A percentile compares a stretch with the other conserved stretches of the same genome.
These are phyloP conservation scores for Acropora tenuis DNA, from an alignment of 64 coral and sea anemone species.

Conservation along the genomic window DNA sequence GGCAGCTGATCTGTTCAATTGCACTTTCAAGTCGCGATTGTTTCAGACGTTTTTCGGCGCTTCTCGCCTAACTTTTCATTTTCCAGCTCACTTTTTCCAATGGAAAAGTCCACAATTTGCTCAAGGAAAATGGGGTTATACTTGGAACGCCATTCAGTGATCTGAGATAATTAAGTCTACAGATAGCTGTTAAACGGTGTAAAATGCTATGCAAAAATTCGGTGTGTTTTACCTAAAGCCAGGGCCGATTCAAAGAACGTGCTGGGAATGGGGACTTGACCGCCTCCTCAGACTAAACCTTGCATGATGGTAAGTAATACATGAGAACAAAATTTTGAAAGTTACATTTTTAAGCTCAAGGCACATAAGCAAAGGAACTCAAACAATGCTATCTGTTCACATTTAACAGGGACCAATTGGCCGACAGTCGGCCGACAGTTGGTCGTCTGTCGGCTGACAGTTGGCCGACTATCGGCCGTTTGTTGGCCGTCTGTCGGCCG, in stretches of 20 bases:
- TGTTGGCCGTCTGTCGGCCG: background rate
- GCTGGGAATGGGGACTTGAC: background rate
- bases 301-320: constrained; percentile 15
- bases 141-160: constrained; percentile 27
- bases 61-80: background rate
- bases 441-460: too few species aligned
- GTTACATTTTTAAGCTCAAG: constrained; percentile 21
- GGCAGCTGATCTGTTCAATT: constrained; percentile 27
- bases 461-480: too few species aligned
- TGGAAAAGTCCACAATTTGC: constrained; percentile 17
- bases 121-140: constrained; percentile 13
- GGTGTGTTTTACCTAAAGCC: constrained; percentile 16
- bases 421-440: too few species aligned
- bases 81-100: background rate
- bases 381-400: constrained; percentile 23
- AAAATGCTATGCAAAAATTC: constrained; percentile 15
- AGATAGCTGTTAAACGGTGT: constrained; percentile 12
- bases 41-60: constrained; percentile 8
- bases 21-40: background rate
- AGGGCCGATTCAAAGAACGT: constrained; percentile 13
- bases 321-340: constrained; percentile 15
- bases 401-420: constrained; percentile 14
- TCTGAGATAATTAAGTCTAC: constrained; percentile 40
- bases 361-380: constrained; percentile 14
- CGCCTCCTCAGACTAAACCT: constrained; percentile 22